A percentile compares a stretch with the other conserved stretches of the same genome.
Conservation (phyloP, 2,888 invertebrate genomes). For the Embidobia sp. region DNA sequence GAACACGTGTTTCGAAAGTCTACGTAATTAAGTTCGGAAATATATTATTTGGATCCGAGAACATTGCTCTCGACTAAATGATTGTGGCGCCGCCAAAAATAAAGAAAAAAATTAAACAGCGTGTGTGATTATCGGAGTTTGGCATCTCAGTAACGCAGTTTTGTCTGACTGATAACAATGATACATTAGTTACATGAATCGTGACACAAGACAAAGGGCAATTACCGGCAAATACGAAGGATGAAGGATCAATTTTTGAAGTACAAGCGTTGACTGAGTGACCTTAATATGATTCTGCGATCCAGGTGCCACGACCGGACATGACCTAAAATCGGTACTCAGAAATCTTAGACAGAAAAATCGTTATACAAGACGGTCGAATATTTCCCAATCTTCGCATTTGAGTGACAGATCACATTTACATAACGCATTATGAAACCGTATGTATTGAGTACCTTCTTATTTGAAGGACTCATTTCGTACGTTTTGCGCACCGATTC, state of each 20-base stretch:
- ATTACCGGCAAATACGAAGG: conserved; percentile 7
- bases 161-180: conserved; percentile 10
- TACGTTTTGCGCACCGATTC: background rate
- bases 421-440: conserved; percentile 31
- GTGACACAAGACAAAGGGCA: conserved; percentile 9
- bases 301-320: background rate
- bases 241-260: conserved; percentile 11
- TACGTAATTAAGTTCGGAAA: too few relatives aligned
- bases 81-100: too few relatives aligned
- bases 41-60: too few relatives aligned
- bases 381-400: conserved; percentile 21
- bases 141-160: conserved; percentile 12
- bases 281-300: conserved; percentile 12
- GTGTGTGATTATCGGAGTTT: too few relatives aligned
- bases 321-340: background rate
- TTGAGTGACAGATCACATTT: conserved; percentile 24
- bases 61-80: too few relatives aligned
- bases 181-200: conserved; percentile 13
- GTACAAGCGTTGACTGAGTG: background rate
- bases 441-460: conserved; percentile 7
- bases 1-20: too few relatives aligned
- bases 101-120: too few relatives aligned
- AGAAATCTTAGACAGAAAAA: conserved; percentile 5
- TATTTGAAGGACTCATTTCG: conserved; percentile 34
- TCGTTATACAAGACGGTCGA: conserved; percentile 8